Conservation (phyloP, 1,140 invertebrate genomes). For the Mercenaria mercenaria region DNA sequence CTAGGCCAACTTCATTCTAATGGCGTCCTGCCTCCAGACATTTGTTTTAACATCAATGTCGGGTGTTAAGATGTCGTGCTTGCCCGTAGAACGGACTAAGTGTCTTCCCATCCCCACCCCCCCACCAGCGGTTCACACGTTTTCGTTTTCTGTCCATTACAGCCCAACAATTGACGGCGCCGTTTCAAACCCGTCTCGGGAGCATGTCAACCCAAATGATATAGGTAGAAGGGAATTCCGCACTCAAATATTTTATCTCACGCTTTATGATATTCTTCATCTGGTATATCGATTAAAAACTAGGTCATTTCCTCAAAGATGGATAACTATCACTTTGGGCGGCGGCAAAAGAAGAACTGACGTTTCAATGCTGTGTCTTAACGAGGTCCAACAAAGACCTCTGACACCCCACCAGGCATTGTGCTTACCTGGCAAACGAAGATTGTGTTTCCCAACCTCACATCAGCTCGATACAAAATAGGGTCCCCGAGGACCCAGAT, state of each 20-base stretch:
- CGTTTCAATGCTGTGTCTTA: neutral
- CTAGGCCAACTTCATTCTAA: no score
- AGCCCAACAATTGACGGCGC: neutral
- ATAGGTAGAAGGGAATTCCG: neutral
- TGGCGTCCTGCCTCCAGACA: neutral
- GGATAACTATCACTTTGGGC: neutral
- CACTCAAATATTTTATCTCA: neutral
- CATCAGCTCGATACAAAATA: constrained; percentile 3
- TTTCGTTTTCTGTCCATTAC: neutral
- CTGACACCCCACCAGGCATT: neutral
- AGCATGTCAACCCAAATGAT: neutral
- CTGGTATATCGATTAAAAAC: neutral
- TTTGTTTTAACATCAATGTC: neutral
- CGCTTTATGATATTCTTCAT: neutral
- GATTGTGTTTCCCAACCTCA: neutral
- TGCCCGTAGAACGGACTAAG: neutral
- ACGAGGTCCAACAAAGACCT: neutral
- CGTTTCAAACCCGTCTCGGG: neutral
- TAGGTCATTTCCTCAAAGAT: constrained; percentile 1
- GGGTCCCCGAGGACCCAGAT: constrained; percentile 25
- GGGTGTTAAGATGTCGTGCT: neutral
- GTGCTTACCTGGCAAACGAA: neutral
- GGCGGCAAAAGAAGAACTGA: neutral
- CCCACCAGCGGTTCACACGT: neutral
- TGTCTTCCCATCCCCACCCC: no score